A percentile compares a stretch with the other conserved stretches of the same genome.
These are phyloP conservation scores for Bergia puertoricense DNA, from an alignment of 92 coral and sea anemone species.

Conservation along the genomic window DNA sequence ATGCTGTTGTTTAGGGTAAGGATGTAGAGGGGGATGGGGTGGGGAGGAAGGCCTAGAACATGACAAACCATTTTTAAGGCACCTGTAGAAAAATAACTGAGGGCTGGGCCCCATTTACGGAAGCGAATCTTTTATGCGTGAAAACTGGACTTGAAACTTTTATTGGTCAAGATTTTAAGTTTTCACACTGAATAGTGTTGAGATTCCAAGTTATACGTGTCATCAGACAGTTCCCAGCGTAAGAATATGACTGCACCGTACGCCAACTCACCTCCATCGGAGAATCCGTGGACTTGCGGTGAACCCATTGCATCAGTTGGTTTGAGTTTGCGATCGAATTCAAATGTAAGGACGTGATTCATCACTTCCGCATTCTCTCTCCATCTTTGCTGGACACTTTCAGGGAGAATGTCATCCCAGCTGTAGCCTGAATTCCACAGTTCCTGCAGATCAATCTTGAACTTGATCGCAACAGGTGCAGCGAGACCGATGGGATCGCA, in stretches of 20 bases:
- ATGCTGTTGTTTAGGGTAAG: too few relatives aligned
- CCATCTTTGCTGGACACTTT: slow-evolving; percentile 58
- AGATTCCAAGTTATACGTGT: slow-evolving; percentile 17
- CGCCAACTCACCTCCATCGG: slow-evolving; percentile 48
- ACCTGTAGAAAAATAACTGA: too few relatives aligned
- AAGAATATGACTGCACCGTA: slow-evolving; percentile 50
- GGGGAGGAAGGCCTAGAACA: too few relatives aligned
- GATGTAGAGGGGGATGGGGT: too few relatives aligned
- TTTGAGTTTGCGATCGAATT: slow-evolving; percentile 4
- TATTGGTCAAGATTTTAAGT: too few relatives aligned
- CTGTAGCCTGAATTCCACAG: slow-evolving; percentile 37
- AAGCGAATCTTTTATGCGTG: too few relatives aligned
- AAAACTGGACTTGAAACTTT: too few relatives aligned
- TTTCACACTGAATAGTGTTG: too few relatives aligned
- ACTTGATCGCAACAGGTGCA: slow-evolving; percentile 56
- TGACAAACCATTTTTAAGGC: too few relatives aligned
- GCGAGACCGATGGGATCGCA: too few relatives aligned
- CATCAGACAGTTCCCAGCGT: slow-evolving; percentile 64
- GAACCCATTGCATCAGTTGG: slow-evolving; percentile 48
- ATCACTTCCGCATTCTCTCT: slow-evolving; percentile 48
- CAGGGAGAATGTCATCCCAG: slow-evolving; percentile 69
- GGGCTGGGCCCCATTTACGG: too few relatives aligned
- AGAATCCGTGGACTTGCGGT: slow-evolving; percentile 67
- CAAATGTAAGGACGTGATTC: slow-evolving; percentile 53
- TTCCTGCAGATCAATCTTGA: slow-evolving; percentile 60